These are phyloP conservation scores for Phocoena sinus DNA, from an alignment of 2,113 vertebrate genomes.

Conservation along the genomic window DNA sequence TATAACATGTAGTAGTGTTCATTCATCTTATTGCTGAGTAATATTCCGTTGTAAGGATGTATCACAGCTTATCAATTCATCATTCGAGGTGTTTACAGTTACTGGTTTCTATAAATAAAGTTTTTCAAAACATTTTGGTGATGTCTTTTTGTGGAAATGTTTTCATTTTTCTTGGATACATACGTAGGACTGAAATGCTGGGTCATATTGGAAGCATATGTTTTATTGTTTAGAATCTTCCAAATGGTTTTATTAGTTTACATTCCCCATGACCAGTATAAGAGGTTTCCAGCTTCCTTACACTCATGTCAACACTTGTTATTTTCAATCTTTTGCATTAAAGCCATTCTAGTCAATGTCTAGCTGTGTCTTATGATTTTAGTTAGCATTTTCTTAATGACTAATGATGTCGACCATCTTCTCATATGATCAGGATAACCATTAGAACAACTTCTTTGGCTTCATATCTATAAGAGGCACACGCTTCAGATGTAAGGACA, in stretches of 20 bases:
- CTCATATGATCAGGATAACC: not conserved
- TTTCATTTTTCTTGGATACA: not conserved
- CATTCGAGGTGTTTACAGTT: not conserved
- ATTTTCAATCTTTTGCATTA: not conserved
- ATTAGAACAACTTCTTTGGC: not conserved
- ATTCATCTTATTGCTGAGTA: not conserved
- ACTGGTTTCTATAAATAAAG: not conserved
- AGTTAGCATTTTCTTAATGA: not conserved
- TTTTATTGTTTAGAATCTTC: not conserved
- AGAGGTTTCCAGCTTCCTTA: not conserved
- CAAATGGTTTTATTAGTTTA: not conserved
- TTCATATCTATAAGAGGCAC: not conserved
- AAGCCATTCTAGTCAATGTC: not conserved
- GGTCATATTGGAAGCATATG: not conserved
- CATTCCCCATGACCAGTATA: not conserved
- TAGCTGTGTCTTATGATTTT: not conserved
- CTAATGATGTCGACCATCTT: no score
- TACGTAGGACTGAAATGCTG: not conserved
- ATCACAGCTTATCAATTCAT: not conserved
- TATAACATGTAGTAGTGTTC: rapidly evolving
- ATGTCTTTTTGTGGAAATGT: not conserved
- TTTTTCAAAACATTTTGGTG: not conserved
- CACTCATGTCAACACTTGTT: not conserved
- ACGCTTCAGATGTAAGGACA: not conserved
- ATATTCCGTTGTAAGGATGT: not conserved